Conservation (phyloP, 2,888 invertebrate species). For the Colletes collaris region DNA sequence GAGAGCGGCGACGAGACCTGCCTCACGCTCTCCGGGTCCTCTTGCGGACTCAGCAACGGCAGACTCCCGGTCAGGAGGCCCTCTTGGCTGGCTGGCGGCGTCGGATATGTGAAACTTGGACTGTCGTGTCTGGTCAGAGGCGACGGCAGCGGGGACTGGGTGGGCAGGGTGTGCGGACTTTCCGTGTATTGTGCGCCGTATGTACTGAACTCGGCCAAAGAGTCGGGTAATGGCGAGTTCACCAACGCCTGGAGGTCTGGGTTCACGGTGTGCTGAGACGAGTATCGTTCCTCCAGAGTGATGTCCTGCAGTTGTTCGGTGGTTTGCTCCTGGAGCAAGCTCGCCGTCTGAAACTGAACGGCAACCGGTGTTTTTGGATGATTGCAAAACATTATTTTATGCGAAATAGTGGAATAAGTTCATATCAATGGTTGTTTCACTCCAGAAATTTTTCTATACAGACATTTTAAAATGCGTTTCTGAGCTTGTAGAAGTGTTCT, state of each 20-base stretch:
- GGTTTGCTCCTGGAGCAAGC: slow-evolving; percentile 81
- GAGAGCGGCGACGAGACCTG: slow-evolving; percentile 92
- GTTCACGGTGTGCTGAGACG: slow-evolving; percentile 85
- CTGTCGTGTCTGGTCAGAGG: slow-evolving; percentile 87
- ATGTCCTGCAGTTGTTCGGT: slow-evolving; percentile 83
- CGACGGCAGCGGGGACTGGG: slow-evolving; percentile 87
- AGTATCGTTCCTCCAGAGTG: slow-evolving; percentile 83
- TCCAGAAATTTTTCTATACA: too few relatives aligned
- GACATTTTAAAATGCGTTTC: too few relatives aligned
- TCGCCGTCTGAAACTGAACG: slow-evolving; percentile 80
- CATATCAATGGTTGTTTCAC: too few relatives aligned
- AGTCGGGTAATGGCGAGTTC: slow-evolving; percentile 91
- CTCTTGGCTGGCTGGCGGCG: slow-evolving; percentile 94
- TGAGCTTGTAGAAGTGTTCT: too few relatives aligned
- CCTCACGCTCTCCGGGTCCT: slow-evolving; percentile 86
- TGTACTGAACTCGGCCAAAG: slow-evolving; percentile 92
- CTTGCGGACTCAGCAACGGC: slow-evolving; percentile 81
- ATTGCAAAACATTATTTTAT: too few relatives aligned
- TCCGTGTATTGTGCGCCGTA: slow-evolving; percentile 85
- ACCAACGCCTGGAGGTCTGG: slow-evolving; percentile 90
- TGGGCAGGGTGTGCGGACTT: slow-evolving; percentile 83
- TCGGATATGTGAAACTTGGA: slow-evolving; percentile 92
- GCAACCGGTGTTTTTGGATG: background rate
- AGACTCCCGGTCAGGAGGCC: slow-evolving; percentile 87
- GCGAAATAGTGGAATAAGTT: too few relatives aligned